Conservation (phyloP, 2,797 vertebrate species). For the Sebastes hubbsi region DNA sequence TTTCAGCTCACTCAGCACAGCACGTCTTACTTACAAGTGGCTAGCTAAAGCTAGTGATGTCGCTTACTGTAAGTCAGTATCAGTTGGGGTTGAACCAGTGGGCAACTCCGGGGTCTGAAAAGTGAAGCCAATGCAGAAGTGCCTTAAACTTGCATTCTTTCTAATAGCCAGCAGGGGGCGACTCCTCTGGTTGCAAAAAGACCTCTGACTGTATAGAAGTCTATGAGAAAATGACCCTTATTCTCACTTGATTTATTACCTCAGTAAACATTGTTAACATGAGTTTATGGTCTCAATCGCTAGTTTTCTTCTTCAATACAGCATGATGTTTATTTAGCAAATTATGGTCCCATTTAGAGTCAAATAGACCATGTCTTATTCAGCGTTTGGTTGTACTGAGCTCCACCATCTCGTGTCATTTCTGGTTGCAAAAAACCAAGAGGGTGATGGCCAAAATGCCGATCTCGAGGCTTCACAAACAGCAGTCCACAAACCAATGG, state of each 20-base stretch:
- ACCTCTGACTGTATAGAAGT: background rate
- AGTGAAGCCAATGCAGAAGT: background rate
- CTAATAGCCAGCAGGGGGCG: background rate
- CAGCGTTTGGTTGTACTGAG: too few species aligned
- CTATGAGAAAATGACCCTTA: background rate
- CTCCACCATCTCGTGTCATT: too few species aligned
- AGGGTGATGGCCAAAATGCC: too few species aligned
- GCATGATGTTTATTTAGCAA: too few species aligned
- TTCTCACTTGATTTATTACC: too few species aligned
- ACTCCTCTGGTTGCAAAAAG: background rate
- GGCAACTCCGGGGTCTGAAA: background rate
- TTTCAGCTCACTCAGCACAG: slow-evolving; percentile 8
- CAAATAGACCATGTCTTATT: too few species aligned
- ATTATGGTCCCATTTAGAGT: too few species aligned
- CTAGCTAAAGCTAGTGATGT: background rate
- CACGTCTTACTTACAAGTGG: background rate
- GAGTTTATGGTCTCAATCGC: too few species aligned
- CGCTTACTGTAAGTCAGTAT: background rate
- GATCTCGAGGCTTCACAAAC: too few species aligned
- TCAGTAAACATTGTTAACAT: too few species aligned
- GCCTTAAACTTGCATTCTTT: background rate
- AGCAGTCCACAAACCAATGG: too few species aligned
- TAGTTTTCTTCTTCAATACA: too few species aligned
- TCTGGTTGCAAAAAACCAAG: background rate
- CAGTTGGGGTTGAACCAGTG: background rate